Evolutionary conservation across 2,113 vertebrate genomes (phyloP).

Genomic region (Dryoscopus gambensis): DNA sequence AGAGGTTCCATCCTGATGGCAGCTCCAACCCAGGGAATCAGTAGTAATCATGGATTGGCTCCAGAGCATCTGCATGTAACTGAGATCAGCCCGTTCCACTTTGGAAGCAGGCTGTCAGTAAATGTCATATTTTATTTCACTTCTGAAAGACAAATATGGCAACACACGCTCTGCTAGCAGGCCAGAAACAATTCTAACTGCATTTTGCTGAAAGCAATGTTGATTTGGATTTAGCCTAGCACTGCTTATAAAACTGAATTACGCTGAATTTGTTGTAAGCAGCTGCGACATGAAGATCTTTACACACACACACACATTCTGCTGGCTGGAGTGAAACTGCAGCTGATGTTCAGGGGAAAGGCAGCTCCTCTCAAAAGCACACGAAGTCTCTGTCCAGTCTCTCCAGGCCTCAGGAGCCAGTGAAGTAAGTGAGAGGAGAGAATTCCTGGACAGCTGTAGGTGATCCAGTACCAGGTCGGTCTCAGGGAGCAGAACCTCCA

Average conservation of each 20-base stretch:
- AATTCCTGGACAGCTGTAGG: background rate
- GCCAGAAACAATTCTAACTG: constrained; percentile 35
- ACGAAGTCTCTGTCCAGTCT: background rate
- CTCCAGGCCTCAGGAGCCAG: background rate
- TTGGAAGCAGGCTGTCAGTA: constrained; percentile 49
- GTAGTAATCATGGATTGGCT: constrained; percentile 15
- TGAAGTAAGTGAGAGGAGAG: background rate
- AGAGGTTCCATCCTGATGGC: background rate
- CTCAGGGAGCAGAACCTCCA: background rate
- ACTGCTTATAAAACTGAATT: constrained; percentile 59
- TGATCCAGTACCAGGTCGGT: background rate
- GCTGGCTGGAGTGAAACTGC: background rate
- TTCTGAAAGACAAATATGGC: constrained; percentile 37
- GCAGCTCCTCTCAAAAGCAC: background rate
- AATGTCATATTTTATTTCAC: constrained; percentile 50
- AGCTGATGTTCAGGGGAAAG: background rate
- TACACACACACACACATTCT: background rate
- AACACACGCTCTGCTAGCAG: background rate
- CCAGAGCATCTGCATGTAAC: background rate
- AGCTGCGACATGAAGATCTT: background rate
- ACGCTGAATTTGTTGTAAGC: constrained; percentile 7
- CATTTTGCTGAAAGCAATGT: constrained; percentile 51
- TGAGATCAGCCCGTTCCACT: background rate
- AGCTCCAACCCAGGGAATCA: background rate
- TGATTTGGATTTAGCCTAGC: constrained; percentile 63